These are phyloP conservation scores for Theristicus caerulescens DNA, from an alignment of 2,113 vertebrate genomes.

Conservation along the genomic window DNA sequence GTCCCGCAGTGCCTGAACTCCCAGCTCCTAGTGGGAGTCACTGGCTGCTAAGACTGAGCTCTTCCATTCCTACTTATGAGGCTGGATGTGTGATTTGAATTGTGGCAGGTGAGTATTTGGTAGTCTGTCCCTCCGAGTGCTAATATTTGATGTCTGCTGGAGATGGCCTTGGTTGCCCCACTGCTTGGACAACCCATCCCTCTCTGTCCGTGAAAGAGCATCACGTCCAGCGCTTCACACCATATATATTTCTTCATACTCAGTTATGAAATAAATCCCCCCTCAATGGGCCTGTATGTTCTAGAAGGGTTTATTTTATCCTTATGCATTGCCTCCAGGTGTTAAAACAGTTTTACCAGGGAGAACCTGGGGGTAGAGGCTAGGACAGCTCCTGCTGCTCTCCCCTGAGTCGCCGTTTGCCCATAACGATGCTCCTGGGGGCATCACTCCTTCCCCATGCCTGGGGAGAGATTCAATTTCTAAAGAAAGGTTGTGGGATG, in stretches of 20 bases:
- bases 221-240: background rate
- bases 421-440: fast-evolving
- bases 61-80: background rate
- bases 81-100: background rate
- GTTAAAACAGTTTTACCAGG: background rate
- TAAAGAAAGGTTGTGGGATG: background rate
- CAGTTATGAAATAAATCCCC: background rate
- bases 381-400: background rate
- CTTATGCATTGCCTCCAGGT: background rate
- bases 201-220: background rate
- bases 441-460: background rate
- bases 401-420: background rate
- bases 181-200: background rate
- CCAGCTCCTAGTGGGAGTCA: background rate
- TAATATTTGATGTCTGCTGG: background rate
- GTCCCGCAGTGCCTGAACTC: background rate
- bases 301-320: background rate
- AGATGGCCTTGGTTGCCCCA: fast-evolving
- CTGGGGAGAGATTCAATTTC: background rate
- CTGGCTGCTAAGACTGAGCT: background rate
- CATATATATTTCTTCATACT: background rate
- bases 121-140: background rate
- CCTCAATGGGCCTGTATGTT: background rate
- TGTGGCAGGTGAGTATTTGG: background rate
- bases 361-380: background rate